phyloP scores from a whole-genome alignment of 1,140 invertebrate species.

The Eciton burchellii region DNA sequence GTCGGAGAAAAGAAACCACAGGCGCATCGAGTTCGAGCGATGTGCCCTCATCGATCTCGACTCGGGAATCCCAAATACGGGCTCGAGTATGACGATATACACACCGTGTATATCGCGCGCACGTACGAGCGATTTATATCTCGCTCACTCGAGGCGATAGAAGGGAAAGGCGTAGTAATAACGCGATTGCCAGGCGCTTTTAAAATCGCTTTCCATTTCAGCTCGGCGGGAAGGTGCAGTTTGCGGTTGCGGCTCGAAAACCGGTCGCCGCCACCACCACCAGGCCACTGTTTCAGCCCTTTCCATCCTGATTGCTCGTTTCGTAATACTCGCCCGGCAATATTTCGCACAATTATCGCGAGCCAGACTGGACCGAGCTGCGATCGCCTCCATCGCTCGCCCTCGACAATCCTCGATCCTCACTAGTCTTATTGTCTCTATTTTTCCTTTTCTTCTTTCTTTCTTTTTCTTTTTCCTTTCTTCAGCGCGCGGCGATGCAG shows the following conservation, averaged over 20 bases:
- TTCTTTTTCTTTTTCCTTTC: no score
- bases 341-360: not conserved
- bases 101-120: constrained; percentile 15
- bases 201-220: constrained; percentile 68
- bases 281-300: constrained; percentile 15
- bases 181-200: constrained; percentile 58
- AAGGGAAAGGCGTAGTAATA: constrained; percentile 65
- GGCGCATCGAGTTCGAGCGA: no score
- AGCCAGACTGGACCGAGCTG: not conserved
- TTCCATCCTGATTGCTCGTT: constrained; percentile 15
- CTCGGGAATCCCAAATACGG: no score
- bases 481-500: not conserved
- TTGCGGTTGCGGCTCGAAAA: constrained; percentile 7
- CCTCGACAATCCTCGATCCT: no score
- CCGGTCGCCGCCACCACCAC: constrained; percentile 21
- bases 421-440: no score
- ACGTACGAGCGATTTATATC: constrained; percentile 48
- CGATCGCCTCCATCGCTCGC: no score
- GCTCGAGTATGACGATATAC: constrained; percentile 29
- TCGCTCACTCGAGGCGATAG: constrained; percentile 52
- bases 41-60: no score
- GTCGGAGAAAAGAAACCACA: no score
- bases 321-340: not conserved
- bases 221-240: not conserved
- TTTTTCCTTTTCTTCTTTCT: no score